Evolutionary conservation across 2,888 invertebrate species (phyloP).

Genomic region (Drosophila prolongata): DNA sequence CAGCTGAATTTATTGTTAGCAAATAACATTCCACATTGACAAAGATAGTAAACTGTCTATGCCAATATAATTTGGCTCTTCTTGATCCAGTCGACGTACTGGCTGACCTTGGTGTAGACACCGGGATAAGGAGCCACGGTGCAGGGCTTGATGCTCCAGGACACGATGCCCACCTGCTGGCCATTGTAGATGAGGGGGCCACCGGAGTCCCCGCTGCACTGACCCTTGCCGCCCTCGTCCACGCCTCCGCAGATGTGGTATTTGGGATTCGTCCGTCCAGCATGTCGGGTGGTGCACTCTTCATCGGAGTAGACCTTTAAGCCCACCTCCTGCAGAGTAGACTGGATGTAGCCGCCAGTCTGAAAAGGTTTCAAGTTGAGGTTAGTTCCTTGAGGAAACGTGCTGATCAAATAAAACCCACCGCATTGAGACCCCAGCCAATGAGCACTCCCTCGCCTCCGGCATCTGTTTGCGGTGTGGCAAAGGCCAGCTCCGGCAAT

Average conservation of each 20-base stretch:
- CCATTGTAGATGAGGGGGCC: conserved; percentile 79
- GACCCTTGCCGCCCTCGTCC: conserved; percentile 78
- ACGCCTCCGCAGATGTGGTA: conserved; percentile 84
- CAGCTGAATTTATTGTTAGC: conserved; percentile 32
- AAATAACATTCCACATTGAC: background rate
- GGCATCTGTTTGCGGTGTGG: conserved; percentile 62
- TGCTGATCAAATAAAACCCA: conserved; percentile 23
- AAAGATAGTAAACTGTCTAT: conserved; percentile 20
- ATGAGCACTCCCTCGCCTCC: conserved; percentile 69
- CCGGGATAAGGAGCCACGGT: conserved; percentile 83
- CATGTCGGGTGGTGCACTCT: conserved; percentile 79
- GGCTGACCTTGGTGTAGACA: conserved; percentile 84
- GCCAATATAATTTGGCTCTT: conserved; percentile 62
- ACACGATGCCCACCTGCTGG: conserved; percentile 84
- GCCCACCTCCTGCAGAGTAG: conserved; percentile 81
- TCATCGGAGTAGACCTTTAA: conserved; percentile 82
- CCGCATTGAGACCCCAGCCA: conserved; percentile 82
- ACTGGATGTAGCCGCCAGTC: conserved; percentile 80
- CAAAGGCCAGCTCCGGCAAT: conserved; percentile 67
- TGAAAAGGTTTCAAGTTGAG: conserved; percentile 40
- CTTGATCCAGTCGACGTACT: conserved; percentile 80
- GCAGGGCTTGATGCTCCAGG: conserved; percentile 85
- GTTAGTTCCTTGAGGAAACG: background rate
- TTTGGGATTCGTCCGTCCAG: conserved; percentile 58
- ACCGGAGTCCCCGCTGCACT: conserved; percentile 83